These are phyloP conservation scores for Thamnaconus septentrionalis DNA, from an alignment of 2,113 vertebrate species.

Conservation along the genomic window DNA sequence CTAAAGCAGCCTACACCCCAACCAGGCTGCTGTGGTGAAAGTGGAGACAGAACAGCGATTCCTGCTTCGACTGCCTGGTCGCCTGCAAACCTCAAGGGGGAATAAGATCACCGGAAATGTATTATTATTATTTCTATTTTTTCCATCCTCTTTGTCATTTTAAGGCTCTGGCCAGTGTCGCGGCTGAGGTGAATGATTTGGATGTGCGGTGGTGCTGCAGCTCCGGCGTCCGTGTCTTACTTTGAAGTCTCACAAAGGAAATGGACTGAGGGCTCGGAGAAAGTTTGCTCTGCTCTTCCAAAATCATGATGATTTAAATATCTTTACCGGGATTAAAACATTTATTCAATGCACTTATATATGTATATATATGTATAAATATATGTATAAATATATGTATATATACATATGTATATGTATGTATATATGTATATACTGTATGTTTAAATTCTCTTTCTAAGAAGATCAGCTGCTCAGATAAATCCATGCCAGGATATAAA, in stretches of 20 bases:
- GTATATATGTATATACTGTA: too few relatives aligned
- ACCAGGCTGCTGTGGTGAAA: slow-evolving; percentile 19
- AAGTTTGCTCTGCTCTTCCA: slow-evolving; percentile 16
- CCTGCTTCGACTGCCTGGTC: slow-evolving; percentile 24
- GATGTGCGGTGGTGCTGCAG: slow-evolving; percentile 32
- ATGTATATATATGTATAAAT: too few relatives aligned
- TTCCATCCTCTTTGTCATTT: neutral
- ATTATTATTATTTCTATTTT: neutral
- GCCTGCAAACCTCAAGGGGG: slow-evolving; percentile 14
- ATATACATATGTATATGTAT: too few relatives aligned
- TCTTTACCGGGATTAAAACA: too few relatives aligned
- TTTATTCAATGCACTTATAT: too few relatives aligned
- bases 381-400: too few relatives aligned
- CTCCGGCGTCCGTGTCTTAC: slow-evolving; percentile 26
- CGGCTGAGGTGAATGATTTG: slow-evolving; percentile 27
- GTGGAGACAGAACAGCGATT: slow-evolving; percentile 28
- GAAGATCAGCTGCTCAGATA: too few relatives aligned
- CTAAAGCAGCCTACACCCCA: slow-evolving; percentile 29
- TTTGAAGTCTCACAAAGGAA: slow-evolving; percentile 58
- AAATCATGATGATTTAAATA: slow-evolving; percentile 10
- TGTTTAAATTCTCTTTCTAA: too few relatives aligned
- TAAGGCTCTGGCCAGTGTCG: slow-evolving; percentile 29
- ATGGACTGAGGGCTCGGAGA: slow-evolving; percentile 19
- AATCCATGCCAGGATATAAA: too few relatives aligned
- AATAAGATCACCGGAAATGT: slow-evolving; percentile 21